These are phyloP conservation scores for Amphipyra berbera DNA, from an alignment of 2,888 invertebrate genomes.

Conservation along the genomic window DNA sequence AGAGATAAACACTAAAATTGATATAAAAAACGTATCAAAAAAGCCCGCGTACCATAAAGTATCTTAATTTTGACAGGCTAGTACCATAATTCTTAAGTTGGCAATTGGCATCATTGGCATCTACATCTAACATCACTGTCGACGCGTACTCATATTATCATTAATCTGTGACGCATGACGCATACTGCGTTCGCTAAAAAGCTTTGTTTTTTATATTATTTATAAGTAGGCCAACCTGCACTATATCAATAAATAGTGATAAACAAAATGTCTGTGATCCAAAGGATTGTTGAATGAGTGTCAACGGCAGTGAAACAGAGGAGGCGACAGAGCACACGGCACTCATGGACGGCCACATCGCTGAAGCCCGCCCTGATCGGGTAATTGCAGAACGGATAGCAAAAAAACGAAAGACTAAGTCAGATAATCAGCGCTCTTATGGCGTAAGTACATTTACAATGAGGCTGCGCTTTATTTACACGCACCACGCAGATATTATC, in stretches of 20 bases:
- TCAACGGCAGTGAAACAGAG: constrained; percentile 87
- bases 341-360: constrained; percentile 96
- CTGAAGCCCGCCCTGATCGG: constrained; percentile 90
- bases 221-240: constrained; percentile 14
- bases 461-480: background rate
- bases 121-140: too few relatives aligned
- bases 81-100: too few relatives aligned
- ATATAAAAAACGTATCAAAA: too few relatives aligned
- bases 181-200: too few relatives aligned
- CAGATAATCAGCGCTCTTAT: constrained; percentile 86
- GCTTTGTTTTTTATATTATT: too few relatives aligned
- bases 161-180: too few relatives aligned
- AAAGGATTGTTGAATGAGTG: constrained; percentile 82
- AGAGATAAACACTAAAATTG: too few relatives aligned
- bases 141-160: too few relatives aligned
- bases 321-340: constrained; percentile 93
- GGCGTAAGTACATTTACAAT: constrained; percentile 79
- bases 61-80: too few relatives aligned
- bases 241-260: constrained; percentile 26
- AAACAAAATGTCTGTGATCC: constrained; percentile 66
- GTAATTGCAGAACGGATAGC: constrained; percentile 88
- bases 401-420: constrained; percentile 89
- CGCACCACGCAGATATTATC: background rate
- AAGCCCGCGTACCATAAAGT: too few relatives aligned
- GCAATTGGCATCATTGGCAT: too few relatives aligned